A percentile compares a stretch with the other conserved stretches of the same genome.
Conservation (phyloP, 2,113 vertebrate species). For the Perognathus longimembris region DNA sequence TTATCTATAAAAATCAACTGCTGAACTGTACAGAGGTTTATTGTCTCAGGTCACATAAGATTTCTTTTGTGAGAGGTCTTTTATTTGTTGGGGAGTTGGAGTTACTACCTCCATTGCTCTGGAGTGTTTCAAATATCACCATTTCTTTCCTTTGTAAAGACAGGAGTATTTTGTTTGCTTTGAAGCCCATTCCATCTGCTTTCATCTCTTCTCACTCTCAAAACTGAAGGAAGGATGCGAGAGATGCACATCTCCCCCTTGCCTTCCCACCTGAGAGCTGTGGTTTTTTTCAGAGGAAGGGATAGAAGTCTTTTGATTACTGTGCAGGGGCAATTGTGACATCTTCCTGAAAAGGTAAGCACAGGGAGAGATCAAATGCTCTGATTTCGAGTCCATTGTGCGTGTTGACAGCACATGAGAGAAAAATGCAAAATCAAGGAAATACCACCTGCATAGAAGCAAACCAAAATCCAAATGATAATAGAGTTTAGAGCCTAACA, state of each 20-base stretch:
- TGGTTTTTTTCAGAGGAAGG: conserved; percentile 58
- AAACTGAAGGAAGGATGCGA: conserved; percentile 59
- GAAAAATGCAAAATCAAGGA: conserved; percentile 60
- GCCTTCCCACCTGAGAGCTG: conserved; percentile 46
- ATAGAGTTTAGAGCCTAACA: conserved; percentile 36
- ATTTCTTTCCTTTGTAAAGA: conserved; percentile 39
- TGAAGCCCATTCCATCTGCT: conserved; percentile 59
- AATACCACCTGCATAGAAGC: neutral
- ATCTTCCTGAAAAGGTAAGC: conserved; percentile 62
- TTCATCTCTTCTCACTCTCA: conserved; percentile 62
- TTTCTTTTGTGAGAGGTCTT: conserved; percentile 54
- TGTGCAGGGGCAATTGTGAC: conserved; percentile 67
- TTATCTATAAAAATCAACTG: conserved; percentile 41
- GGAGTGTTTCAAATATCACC: conserved; percentile 1
- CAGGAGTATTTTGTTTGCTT: neutral
- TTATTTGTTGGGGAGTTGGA: conserved; percentile 46
- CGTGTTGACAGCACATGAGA: conserved; percentile 44
- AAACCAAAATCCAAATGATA: conserved; percentile 47
- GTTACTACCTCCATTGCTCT: conserved; percentile 32
- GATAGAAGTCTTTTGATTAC: conserved; percentile 74
- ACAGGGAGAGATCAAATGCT: conserved; percentile 71
- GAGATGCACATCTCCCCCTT: conserved; percentile 9
- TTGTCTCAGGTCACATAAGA: conserved; percentile 3
- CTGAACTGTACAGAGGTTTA: conserved; percentile 34
- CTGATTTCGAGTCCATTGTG: conserved; percentile 67